Conservation (phyloP, 1,140 invertebrate species). For the Agrypnia vestita region DNA sequence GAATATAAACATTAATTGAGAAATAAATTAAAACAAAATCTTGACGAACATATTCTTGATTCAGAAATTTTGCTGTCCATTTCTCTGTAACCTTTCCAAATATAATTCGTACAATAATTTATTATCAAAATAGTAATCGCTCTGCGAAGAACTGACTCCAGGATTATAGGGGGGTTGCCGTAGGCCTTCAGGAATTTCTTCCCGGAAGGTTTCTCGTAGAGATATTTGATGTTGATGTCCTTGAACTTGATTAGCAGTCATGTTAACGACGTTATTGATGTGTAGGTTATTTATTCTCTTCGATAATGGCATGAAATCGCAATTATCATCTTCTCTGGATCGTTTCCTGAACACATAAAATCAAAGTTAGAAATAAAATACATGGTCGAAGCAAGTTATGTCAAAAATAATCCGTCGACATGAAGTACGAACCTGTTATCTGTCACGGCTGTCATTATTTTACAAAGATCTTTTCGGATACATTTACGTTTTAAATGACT, state of each 20-base stretch:
- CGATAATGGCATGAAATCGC: conserved; percentile 84
- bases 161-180: conserved; percentile 70
- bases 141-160: conserved; percentile 68
- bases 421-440: conserved; percentile 49
- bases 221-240: conserved; percentile 51
- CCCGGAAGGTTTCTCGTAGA: conserved; percentile 46
- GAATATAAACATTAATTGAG: background rate
- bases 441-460: conserved; percentile 49
- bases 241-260: conserved; percentile 51
- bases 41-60: conserved; percentile 58
- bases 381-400: background rate
- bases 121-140: conserved; percentile 71
- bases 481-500: conserved; percentile 16
- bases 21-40: conserved; percentile 47
- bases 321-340: conserved; percentile 79
- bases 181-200: conserved; percentile 63
- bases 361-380: conserved; percentile 13
- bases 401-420: conserved; percentile 3
- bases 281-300: conserved; percentile 87
- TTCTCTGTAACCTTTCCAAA: conserved; percentile 72
- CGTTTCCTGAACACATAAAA: conserved; percentile 75
- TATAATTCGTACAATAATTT: conserved; percentile 72
- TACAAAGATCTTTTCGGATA: conserved; percentile 10
- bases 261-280: conserved; percentile 73
- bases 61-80: conserved; percentile 64